These are phyloP conservation scores for Papilio xuthus DNA, from an alignment of 1,140 invertebrate genomes.

Conservation along the genomic window DNA sequence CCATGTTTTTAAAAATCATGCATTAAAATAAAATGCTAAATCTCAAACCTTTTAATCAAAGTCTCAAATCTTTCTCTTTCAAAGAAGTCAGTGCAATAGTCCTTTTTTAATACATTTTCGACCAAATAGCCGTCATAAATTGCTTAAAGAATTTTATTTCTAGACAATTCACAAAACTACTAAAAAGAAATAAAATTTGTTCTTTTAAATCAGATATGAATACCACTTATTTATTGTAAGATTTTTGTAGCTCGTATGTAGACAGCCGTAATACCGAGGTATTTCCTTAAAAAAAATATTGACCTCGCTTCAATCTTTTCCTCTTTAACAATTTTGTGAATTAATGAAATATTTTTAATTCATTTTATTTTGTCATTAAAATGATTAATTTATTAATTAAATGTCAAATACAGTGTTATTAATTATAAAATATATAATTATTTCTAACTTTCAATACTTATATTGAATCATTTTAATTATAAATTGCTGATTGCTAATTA, in stretches of 20 bases:
- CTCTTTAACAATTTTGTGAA: not conserved
- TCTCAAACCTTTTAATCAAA: no score
- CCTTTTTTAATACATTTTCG: no score
- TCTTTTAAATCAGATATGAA: not conserved
- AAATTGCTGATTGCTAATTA: not conserved
- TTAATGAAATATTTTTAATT: not conserved
- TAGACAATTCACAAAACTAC: no score
- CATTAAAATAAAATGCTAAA: no score
- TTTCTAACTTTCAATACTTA: not conserved
- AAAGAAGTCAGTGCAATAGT: no score
- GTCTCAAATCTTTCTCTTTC: no score
- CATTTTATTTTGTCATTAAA: not conserved
- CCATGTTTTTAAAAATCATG: no score
- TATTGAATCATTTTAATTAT: not conserved
- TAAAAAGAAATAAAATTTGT: no score
- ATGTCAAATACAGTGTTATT: not conserved
- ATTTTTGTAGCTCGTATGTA: not conserved
- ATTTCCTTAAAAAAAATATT: constrained; percentile 1
- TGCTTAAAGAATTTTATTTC: no score
- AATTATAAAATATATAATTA: not conserved
- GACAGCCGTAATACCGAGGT: not conserved
- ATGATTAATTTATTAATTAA: not conserved
- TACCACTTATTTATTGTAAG: not conserved
- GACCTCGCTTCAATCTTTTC: not conserved
- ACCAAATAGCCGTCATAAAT: no score